Evolutionary conservation across 2,888 invertebrate genomes (phyloP), one percentile per base, ranked within the genome.

Genomic region (Hydraecia micacea): DNA sequence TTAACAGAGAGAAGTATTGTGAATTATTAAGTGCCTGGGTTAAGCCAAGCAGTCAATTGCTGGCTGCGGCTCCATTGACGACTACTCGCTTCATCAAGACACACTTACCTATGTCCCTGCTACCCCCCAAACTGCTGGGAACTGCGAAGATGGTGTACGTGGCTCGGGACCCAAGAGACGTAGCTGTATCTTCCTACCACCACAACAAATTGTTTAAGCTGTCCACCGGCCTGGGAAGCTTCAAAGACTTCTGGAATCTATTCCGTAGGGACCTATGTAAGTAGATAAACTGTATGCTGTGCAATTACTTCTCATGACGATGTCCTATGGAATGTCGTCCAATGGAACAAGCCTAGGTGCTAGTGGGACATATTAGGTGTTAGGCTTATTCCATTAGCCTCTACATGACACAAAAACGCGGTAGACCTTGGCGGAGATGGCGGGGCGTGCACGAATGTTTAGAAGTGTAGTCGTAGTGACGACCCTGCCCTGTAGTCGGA

Each of bases 111-210:
- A 97, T 98, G 75, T 97, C 97, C 68, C 93, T 98, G 25, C 90
- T 98, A 55, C 98, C 98, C 2, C 97, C 97, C 1, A 94, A 95
- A 86, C 92, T 97, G 6, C 90, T 97, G 83, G 93, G 96, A 13
- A 68, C 86, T 87, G 79, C 93, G 67, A 89, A 98, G 97, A 94
- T 98, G 2, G 97, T 98, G 72, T 98, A 98, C 90, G 97, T 98
- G 0, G 98, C 98, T 0, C 97, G 98, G 78, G 98, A 98, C 94
- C 98, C 98, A 0, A 98, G 98, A 93, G 98, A 98, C 92, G 98
- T 98, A 0, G 97, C 97, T 0, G 98, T 98, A 0, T 98, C 98
- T 0, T 98, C 97, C 91, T 98, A 97, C 91, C 97, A 98, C 91
- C 97, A 98, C 68, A 97, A 97, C 90, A 96, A n/a, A 96, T 60